Evolutionary conservation across 2,888 invertebrate genomes (phyloP).

Genomic region (Sympetrum striolatum): DNA sequence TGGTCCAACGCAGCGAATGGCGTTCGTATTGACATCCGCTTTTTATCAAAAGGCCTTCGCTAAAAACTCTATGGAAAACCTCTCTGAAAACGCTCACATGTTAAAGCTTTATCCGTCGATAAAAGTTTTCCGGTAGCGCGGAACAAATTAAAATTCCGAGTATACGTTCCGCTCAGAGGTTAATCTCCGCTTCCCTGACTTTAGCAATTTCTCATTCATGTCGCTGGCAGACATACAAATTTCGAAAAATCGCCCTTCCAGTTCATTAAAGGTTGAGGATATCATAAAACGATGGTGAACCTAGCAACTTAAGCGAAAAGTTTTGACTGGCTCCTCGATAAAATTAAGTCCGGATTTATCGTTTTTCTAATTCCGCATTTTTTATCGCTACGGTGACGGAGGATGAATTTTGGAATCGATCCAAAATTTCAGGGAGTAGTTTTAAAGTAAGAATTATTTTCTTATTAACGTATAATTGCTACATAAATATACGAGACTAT

Average conservation of each 20-base stretch:
- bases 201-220: not conserved
- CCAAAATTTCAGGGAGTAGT: too few relatives aligned
- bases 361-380: too few relatives aligned
- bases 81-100: not conserved
- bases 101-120: not conserved
- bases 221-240: not conserved
- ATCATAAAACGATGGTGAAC: not conserved
- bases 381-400: too few relatives aligned
- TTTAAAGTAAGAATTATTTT: too few relatives aligned
- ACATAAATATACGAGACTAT: too few relatives aligned
- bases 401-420: too few relatives aligned
- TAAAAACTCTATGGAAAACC: not conserved
- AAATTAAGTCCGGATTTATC: too few relatives aligned
- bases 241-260: not conserved
- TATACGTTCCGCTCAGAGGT: not conserved
- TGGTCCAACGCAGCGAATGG: too few relatives aligned
- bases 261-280: not conserved
- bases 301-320: not conserved
- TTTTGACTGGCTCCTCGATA: not conserved
- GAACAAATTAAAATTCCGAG: not conserved
- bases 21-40: too few relatives aligned
- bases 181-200: not conserved
- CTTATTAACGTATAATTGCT: too few relatives aligned
- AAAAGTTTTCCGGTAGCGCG: not conserved
- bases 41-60: not conserved